Evolutionary conservation across 2,113 vertebrate species (phyloP).

Genomic region (Terrapene triunguis): DNA sequence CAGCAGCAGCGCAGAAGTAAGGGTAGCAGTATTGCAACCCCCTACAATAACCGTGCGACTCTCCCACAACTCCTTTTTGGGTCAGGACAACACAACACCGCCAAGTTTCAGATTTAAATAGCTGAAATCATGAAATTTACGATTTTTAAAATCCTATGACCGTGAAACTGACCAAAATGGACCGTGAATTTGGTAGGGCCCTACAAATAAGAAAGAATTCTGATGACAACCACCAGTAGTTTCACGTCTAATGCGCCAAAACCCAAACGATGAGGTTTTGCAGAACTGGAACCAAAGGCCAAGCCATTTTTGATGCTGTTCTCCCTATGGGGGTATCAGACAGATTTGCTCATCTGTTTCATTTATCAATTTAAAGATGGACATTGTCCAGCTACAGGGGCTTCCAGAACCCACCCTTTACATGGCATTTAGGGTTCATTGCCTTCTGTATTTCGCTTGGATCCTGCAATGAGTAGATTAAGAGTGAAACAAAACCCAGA

Average conservation of each 20-base stretch:
- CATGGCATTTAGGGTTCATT: background rate
- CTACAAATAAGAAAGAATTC: background rate
- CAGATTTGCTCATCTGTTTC: background rate
- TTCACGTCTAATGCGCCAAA: background rate
- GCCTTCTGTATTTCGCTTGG: background rate
- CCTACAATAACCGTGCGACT: too few relatives aligned
- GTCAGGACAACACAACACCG: too few relatives aligned
- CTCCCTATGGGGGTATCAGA: background rate
- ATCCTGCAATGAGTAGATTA: background rate
- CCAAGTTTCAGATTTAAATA: too few relatives aligned
- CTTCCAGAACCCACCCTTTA: background rate
- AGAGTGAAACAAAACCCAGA: conserved; percentile 2
- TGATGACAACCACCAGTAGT: background rate
- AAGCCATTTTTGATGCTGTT: background rate
- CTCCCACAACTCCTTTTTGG: too few relatives aligned
- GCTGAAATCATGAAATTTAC: too few relatives aligned
- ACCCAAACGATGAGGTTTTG: background rate
- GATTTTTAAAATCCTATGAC: too few relatives aligned
- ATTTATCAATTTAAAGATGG: background rate
- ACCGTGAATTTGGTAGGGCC: too few relatives aligned
- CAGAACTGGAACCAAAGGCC: background rate
- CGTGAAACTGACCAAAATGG: too few relatives aligned
- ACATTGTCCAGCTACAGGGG: background rate
- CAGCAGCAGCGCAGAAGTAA: too few relatives aligned
- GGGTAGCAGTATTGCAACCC: too few relatives aligned